These are phyloP conservation scores for Sparidentex hasta DNA, from an alignment of 2,797 vertebrate genomes.

Conservation along the genomic window DNA sequence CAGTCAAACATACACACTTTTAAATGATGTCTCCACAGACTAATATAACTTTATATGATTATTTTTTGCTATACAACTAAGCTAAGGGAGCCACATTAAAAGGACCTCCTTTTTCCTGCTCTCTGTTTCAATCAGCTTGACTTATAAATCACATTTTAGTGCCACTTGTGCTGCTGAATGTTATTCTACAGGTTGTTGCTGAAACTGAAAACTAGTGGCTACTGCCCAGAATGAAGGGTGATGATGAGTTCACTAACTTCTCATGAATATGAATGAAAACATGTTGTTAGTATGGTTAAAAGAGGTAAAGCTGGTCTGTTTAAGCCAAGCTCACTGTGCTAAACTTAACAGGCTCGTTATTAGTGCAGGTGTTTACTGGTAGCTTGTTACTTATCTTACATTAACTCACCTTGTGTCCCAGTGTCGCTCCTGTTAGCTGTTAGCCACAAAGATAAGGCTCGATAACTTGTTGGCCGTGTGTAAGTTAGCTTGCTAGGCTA, in stretches of 20 bases:
- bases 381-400: too few relatives aligned
- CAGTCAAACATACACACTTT: too few relatives aligned
- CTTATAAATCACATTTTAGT: neutral
- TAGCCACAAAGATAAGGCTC: neutral
- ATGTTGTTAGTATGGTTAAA: neutral
- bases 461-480: neutral
- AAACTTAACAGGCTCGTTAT: neutral
- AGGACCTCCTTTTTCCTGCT: too few relatives aligned
- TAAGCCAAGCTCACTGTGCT: neutral
- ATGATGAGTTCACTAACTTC: neutral
- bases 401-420: constrained; percentile 45
- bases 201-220: neutral
- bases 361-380: rapidly evolving
- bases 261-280: neutral
- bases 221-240: neutral
- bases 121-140: too few relatives aligned
- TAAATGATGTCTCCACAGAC: neutral
- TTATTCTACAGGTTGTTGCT: too few relatives aligned
- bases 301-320: rapidly evolving
- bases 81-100: neutral
- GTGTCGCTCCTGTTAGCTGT: neutral
- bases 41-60: neutral
- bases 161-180: too few relatives aligned
- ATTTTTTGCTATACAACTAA: neutral
- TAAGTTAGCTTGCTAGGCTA: constrained; percentile 56